These are phyloP conservation scores for Brachyalestes nurse DNA, from an alignment of 2,797 vertebrate genomes.

Conservation along the genomic window DNA sequence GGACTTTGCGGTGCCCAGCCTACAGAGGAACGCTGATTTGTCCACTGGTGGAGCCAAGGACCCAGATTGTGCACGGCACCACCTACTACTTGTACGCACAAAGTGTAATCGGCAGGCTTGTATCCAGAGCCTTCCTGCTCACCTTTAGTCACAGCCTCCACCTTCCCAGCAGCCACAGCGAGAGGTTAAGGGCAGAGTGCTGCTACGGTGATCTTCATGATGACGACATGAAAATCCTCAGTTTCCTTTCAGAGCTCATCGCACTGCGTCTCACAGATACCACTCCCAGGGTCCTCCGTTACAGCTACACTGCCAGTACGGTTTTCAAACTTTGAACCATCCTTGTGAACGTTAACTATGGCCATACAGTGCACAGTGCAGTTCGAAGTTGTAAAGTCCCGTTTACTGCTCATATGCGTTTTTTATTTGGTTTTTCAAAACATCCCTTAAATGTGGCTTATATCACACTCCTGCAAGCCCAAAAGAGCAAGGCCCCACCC, in stretches of 20 bases:
- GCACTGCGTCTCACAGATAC: constrained; percentile 81
- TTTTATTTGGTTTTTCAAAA: too few relatives aligned
- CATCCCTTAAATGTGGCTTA: background rate
- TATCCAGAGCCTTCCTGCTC: constrained; percentile 86
- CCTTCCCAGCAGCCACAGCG: constrained; percentile 62
- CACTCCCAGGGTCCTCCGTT: constrained; percentile 80
- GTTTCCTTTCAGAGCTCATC: constrained; percentile 89
- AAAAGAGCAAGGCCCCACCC: background rate
- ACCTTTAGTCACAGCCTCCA: constrained; percentile 79
- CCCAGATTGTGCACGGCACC: constrained; percentile 83
- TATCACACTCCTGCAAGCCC: background rate
- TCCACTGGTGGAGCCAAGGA: constrained; percentile 83
- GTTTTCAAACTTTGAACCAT: constrained; percentile 48
- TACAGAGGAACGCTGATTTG: constrained; percentile 85
- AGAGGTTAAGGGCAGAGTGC: constrained; percentile 40
- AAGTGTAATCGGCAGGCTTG: constrained; percentile 85
- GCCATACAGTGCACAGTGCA: background rate
- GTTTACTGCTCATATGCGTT: too few relatives aligned
- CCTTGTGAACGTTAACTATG: too few relatives aligned
- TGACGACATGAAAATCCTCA: constrained; percentile 84
- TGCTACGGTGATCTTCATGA: constrained; percentile 55
- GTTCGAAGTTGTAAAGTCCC: background rate
- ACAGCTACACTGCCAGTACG: constrained; percentile 80
- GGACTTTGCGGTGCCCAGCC: constrained; percentile 70
- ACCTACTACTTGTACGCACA: constrained; percentile 92